Evolutionary conservation across 2,888 invertebrate species (phyloP), one percentile per base, ranked within the genome.

Genomic region (Temnothorax rugatulus): DNA sequence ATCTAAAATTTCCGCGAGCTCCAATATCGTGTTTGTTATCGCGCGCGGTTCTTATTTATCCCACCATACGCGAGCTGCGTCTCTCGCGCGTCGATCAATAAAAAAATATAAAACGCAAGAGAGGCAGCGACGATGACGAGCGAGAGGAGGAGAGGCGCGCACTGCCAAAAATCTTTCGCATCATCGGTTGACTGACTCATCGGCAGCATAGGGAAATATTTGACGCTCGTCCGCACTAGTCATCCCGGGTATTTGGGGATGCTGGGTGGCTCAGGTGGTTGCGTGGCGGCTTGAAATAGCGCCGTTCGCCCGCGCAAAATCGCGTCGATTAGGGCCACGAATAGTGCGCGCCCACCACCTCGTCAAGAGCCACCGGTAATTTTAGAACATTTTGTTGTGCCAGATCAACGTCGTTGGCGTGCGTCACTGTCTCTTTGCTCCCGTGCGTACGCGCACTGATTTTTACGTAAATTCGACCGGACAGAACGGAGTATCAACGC

Each of bases 271-370:
- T 94, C 94, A 94, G 94, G 94, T 94, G 94, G 94, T 94, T 94
- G 94, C 94, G 94, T 94, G 94, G 94, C 93, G 92, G 90, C 93
- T 90, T 87, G 90, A 94, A 94, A 94, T 94, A 94, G 92, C 89
- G 88, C 57, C 89, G 87, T 84, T 94, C 94, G 94, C 94, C 94
- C 94, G 94, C 94, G 94, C 94, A 94, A 94, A 94, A 92, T 89
- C 91, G 91, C 92, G 89, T 91, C 91, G 91, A 92, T 91, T 92
- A 89, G 92, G 89, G 91, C 92, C 93, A 89, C 92, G 93, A 94
- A 94, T 94, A 94, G 94, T 91, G 84, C 93, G 93, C 94, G 94
- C 94, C 94, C 94, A 94, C 94, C 92, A 89, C 91, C 93, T 91
- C 90, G 87, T 86, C 92, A 89, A 88, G 89, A 88, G 87, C n/a